A percentile compares a stretch with the other conserved stretches of the same genome.
Conservation (phyloP, 2,113 vertebrate species). For the Chloroceryle aenea region DNA sequence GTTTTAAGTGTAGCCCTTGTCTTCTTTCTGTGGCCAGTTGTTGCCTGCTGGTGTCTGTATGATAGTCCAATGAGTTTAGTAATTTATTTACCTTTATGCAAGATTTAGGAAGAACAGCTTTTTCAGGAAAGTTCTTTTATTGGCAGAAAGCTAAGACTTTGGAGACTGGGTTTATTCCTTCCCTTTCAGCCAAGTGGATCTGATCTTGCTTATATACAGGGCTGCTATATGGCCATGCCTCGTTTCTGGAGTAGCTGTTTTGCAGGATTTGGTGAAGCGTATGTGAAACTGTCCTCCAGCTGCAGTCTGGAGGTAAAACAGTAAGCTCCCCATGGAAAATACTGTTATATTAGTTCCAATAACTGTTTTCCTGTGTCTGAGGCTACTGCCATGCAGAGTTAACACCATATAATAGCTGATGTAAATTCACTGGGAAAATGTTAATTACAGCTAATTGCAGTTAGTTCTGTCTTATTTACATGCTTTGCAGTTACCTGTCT, state of each 20-base stretch:
- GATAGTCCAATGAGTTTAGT: neutral
- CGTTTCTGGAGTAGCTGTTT: neutral
- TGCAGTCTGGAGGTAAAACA: neutral
- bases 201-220: neutral
- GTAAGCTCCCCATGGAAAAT: neutral
- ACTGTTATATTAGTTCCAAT: neutral
- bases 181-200: neutral
- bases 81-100: neutral
- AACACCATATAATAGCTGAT: neutral
- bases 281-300: neutral
- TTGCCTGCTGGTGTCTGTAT: neutral
- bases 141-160: neutral
- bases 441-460: neutral
- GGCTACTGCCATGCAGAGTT: neutral
- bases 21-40: neutral
- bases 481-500: neutral
- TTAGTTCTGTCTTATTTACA: neutral
- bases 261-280: neutral
- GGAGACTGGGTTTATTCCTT: neutral
- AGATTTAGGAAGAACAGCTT: neutral
- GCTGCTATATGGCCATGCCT: accelerated
- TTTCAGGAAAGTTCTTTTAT: neutral
- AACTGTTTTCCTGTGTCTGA: neutral
- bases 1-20: neutral
- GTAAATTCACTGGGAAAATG: neutral